Evolutionary conservation across 2,113 vertebrate genomes (phyloP).

Genomic region (Emydocephalus ijimae): DNA sequence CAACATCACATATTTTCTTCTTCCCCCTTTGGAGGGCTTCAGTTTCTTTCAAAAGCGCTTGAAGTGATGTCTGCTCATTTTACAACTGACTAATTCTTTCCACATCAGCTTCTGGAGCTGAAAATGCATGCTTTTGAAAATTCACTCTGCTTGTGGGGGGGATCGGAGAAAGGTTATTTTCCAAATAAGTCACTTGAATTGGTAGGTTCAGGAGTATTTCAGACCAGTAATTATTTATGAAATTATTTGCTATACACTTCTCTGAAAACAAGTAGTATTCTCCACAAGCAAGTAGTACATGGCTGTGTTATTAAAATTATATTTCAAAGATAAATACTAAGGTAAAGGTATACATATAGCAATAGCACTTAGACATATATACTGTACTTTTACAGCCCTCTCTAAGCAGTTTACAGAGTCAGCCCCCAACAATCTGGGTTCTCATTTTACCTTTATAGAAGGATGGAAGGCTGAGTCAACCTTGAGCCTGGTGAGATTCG

Average conservation of each 20-base stretch:
- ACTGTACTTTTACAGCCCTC: no score
- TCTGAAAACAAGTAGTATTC: background rate
- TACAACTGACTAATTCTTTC: background rate
- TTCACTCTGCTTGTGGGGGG: background rate
- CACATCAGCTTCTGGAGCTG: background rate
- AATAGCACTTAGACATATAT: no score
- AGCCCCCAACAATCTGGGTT: no score
- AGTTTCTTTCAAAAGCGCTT: slow-evolving; percentile 7
- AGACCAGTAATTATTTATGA: background rate
- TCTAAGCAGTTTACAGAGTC: no score
- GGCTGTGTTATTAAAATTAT: background rate
- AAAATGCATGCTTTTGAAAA: background rate
- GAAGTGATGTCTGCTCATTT: background rate
- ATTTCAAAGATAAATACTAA: background rate
- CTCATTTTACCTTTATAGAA: no score
- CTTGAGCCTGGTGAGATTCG: no score
- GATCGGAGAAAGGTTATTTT: background rate
- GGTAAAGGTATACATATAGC: no score
- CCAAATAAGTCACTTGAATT: background rate
- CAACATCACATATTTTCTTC: background rate
- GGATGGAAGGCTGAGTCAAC: no score
- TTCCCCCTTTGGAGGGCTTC: background rate
- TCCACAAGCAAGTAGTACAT: background rate
- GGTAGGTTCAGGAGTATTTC: background rate
- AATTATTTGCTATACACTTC: background rate